Percentiles rank a stretch among this genome's conserved stretches.
Evolutionary conservation across 64 coral and sea anemone genomes (phyloP).

Genomic region (Trachythela sp.): DNA sequence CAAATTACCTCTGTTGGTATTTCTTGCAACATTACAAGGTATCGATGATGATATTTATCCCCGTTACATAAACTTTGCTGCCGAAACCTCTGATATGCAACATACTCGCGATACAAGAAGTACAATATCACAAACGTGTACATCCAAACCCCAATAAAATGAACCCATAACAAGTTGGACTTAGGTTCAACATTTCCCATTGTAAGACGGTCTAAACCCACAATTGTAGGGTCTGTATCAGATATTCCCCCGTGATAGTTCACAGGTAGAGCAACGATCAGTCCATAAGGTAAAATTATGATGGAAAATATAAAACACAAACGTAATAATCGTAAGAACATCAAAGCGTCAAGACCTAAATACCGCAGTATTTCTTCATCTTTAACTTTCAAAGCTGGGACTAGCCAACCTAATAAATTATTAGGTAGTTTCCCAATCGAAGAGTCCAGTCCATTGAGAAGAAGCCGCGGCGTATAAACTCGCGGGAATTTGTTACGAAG

Average conservation of each 20-base stretch:
- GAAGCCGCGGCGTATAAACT: slow-evolving; percentile 8
- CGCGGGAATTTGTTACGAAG: slow-evolving; percentile 2
- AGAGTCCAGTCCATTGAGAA: not conserved
- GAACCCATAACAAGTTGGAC: slow-evolving; percentile 6
- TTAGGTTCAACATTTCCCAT: slow-evolving; percentile 5
- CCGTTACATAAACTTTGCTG: slow-evolving; percentile 1
- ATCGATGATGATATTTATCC: slow-evolving; percentile 15
- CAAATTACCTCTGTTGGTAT: not conserved
- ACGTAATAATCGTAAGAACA: not conserved
- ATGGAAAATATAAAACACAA: not conserved
- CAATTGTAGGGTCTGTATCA: not conserved
- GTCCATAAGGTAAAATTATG: slow-evolving; percentile 12
- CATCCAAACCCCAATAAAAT: slow-evolving; percentile 17
- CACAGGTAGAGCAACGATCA: not conserved
- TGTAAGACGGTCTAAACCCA: not conserved
- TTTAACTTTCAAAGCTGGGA: not conserved
- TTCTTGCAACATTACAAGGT: not conserved
- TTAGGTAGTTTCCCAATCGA: not conserved
- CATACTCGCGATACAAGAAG: not conserved
- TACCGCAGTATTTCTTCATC: slow-evolving; percentile 11
- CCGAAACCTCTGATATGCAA: not conserved
- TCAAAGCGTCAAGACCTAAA: slow-evolving; percentile 11
- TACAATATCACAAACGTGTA: not conserved
- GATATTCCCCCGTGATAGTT: slow-evolving; percentile 12
- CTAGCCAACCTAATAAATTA: slow-evolving; percentile 18